Percentiles rank a stretch among this genome's conserved stretches.
phyloP scores from a whole-genome alignment of 2,888 invertebrate genomes.

The Tipula confusa region DNA sequence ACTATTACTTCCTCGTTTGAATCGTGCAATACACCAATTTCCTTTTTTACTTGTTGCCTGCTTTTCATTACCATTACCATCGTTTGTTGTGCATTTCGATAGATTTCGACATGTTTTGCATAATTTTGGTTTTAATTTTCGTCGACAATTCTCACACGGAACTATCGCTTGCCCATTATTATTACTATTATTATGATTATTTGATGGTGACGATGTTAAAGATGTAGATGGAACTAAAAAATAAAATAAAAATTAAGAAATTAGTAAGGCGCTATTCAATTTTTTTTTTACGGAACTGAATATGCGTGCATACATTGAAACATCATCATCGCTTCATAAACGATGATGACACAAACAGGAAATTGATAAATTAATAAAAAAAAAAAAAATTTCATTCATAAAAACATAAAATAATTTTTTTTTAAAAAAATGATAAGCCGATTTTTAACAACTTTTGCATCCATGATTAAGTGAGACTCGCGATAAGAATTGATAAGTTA shows the following conservation, averaged over 20 bases:
- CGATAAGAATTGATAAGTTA: background rate
- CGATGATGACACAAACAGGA: background rate
- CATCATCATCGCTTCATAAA: background rate
- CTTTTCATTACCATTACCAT: constrained; percentile 10
- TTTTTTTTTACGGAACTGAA: background rate
- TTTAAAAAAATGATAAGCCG: background rate
- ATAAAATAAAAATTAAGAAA: too few species aligned
- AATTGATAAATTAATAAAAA: background rate
- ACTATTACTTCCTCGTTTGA: constrained; percentile 21
- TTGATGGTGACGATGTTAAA: background rate
- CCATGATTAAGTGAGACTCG: background rate
- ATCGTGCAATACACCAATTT: constrained; percentile 26
- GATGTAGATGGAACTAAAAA: background rate
- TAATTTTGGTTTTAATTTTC: constrained; percentile 28
- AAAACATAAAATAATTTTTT: background rate
- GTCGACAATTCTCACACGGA: background rate
- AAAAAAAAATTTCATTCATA: background rate
- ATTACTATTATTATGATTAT: background rate
- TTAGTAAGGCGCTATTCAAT: background rate
- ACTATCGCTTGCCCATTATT: background rate
- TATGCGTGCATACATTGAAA: too few species aligned
- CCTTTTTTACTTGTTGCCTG: constrained; percentile 21
- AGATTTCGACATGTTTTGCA: constrained; percentile 21
- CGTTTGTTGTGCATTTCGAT: background rate
- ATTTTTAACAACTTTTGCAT: background rate